Evolutionary conservation across 2,113 vertebrate species (phyloP).

Genomic region (Alligator sinensis): DNA sequence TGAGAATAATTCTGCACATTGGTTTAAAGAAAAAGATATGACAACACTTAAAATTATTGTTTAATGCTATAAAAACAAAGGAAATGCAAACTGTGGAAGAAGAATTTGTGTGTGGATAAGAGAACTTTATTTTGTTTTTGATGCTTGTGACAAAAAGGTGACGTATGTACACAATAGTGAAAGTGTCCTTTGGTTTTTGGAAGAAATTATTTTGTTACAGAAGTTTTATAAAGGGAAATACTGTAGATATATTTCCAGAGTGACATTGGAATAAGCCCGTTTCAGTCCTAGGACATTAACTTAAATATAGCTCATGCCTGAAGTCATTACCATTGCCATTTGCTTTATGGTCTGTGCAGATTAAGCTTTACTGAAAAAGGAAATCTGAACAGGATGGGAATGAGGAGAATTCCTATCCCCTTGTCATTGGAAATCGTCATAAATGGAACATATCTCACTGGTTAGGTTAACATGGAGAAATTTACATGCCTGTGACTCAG

Average conservation of each 20-base stretch:
- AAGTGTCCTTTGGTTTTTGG: neutral
- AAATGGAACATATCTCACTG: neutral
- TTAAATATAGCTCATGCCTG: neutral
- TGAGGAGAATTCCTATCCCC: neutral
- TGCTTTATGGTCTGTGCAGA: neutral
- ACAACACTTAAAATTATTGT: neutral
- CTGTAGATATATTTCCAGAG: neutral
- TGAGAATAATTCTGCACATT: neutral
- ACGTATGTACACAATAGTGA: neutral
- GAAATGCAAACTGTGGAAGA: neutral
- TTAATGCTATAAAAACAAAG: neutral
- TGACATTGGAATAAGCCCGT: neutral
- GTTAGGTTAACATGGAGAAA: neutral
- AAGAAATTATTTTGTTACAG: neutral
- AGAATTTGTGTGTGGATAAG: neutral
- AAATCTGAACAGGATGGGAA: neutral
- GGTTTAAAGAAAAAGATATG: neutral
- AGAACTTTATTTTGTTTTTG: neutral
- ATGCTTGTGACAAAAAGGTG: fast-evolving
- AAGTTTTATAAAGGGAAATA: neutral
- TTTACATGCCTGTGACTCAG: neutral
- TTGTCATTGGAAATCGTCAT: neutral
- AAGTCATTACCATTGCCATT: neutral
- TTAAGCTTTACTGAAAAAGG: neutral
- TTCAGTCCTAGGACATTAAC: neutral